Percentiles rank a stretch among this genome's conserved stretches.
phyloP scores from a whole-genome alignment of 2,797 vertebrate species.

The Iguana delicatissima region DNA sequence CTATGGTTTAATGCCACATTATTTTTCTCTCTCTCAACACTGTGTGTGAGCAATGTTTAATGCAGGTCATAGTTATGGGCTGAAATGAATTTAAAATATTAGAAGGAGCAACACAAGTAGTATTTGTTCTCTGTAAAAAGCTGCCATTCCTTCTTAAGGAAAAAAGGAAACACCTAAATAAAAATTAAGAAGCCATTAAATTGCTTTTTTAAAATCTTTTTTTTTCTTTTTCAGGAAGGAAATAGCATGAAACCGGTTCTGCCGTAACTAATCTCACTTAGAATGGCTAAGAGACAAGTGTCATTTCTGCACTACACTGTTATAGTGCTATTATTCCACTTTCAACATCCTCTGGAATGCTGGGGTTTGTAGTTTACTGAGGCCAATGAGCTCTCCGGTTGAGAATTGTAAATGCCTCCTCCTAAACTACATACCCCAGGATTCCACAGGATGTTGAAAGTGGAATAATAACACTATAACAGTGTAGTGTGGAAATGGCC shows the following conservation, averaged over 20 bases:
- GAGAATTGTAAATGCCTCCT: no score
- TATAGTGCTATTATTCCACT: no score
- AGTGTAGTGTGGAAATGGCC: no score
- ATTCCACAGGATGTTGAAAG: no score
- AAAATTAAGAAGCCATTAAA: constrained; percentile 63
- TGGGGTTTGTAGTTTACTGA: no score
- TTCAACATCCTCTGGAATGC: no score
- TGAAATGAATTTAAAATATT: constrained; percentile 60
- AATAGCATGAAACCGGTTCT: constrained; percentile 44
- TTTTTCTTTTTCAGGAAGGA: constrained; percentile 15
- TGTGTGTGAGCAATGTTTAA: constrained; percentile 59
- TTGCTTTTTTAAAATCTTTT: neutral
- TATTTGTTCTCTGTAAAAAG: constrained; percentile 68
- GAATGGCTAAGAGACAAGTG: constrained; percentile 50
- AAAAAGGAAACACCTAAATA: neutral
- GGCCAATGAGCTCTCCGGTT: no score
- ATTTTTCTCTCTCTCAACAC: constrained; percentile 22
- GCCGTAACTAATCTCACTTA: constrained; percentile 55
- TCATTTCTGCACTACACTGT: no score
- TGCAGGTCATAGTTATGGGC: constrained; percentile 50
- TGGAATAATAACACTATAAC: no score
- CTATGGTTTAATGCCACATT: constrained; percentile 38
- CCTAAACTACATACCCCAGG: no score
- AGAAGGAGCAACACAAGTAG: constrained; percentile 15
- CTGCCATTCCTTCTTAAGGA: constrained; percentile 15